Base-by-base conservation (phyloP, 1,140 invertebrate species). In the Antheraea pernyi region DNA sequence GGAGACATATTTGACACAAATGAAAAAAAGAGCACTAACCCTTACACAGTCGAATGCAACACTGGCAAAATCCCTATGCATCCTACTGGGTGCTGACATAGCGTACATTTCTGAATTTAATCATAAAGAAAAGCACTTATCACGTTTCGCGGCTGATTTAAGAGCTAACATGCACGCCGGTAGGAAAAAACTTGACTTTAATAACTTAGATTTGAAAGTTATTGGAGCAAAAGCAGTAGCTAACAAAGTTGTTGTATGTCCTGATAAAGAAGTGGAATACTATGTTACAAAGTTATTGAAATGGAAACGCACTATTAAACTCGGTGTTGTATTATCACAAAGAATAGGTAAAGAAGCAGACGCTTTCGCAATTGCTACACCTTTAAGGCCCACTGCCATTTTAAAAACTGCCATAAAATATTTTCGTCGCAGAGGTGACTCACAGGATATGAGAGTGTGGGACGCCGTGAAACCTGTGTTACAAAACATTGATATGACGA, bases 141-240 rank as follows among this genome's bases (percentile, higher is more conserved):
- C 69, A 70, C 30, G 36, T n/a, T 67, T 81, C 16, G 77, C 73
- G 7, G 66, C 74, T 6, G 80, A 70, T 63, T 59, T 88, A 19
- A 77, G 73, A 80, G 75, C 78, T 18, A 85, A 84, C 46, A 68
- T 66, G 19, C 82, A 82, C 60, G 70, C 72, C 9, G 62, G 69
- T 3, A 81, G 71, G 70, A 76, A 76, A 67, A 37, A 60, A 22
- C 10, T 83, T 11, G 68, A 84, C 61, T 74, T 85, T 19, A 61
- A 79, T 19, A 48, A 42, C 10, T 53, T 78, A 0, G 71, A 77
- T 59, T 84, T 81, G 82, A 59, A 37, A n/a, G 22, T 30, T 16
- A 4, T 39, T 42, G 81, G 73, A 71, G 65, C 59, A 10, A 73
- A 65, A 13, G 77, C 81, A 18, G n/a, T 72, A 19, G 71, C 68